Conservation (phyloP, 2,113 vertebrate genomes). For the Cyanistes caeruleus region DNA sequence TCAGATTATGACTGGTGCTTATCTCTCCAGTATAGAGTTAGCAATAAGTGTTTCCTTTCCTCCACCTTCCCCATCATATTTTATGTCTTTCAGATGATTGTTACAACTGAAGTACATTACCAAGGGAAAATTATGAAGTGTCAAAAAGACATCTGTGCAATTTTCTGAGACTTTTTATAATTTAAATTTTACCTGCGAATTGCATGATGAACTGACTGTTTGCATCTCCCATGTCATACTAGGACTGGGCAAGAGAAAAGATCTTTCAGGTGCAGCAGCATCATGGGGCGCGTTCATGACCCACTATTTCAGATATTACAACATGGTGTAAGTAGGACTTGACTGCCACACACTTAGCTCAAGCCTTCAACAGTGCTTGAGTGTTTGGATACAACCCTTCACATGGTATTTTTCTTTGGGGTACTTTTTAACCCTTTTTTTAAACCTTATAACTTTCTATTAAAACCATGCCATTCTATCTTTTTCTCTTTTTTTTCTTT, state of each 20-base stretch:
- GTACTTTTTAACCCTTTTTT: neutral
- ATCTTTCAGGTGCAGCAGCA: neutral
- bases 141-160: neutral
- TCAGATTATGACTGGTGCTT: neutral
- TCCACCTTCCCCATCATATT: neutral
- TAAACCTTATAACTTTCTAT: neutral
- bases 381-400: neutral
- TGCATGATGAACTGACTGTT: neutral
- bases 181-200: neutral
- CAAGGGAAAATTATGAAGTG: neutral
- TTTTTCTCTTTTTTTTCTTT: neutral
- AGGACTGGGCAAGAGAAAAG: neutral
- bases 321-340: neutral
- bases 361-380: neutral
- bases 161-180: neutral
- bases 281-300: neutral
- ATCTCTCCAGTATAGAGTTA: neutral
- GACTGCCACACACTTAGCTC: neutral
- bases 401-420: neutral
- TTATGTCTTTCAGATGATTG: neutral
- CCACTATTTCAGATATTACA: neutral
- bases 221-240: neutral
- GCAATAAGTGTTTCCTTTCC: neutral
- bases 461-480: neutral
- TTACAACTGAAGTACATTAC: neutral